Percentiles rank a stretch among this genome's conserved stretches.
These are phyloP conservation scores for Troides helena DNA, from an alignment of 2,888 invertebrate species.

Conservation along the genomic window DNA sequence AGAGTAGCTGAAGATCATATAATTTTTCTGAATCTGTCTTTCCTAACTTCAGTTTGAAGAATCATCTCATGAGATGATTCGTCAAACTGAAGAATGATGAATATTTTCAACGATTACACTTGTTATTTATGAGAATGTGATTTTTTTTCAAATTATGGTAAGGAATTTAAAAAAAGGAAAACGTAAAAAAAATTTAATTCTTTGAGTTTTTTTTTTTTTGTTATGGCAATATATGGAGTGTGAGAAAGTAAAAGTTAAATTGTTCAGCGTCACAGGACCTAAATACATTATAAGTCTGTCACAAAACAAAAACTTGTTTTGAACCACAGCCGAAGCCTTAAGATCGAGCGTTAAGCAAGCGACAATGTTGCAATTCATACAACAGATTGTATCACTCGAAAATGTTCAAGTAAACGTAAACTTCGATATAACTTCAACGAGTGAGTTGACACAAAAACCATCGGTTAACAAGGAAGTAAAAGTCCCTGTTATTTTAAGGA, in stretches of 20 bases:
- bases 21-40: no score
- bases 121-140: no score
- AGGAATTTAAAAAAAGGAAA: no score
- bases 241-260: constrained; percentile 67
- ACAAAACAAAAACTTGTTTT: constrained; percentile 39
- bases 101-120: no score
- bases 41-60: no score
- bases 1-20: no score
- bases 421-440: constrained; percentile 36
- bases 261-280: constrained; percentile 56
- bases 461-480: constrained; percentile 59
- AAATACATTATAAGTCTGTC: constrained; percentile 40
- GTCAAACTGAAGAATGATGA: no score
- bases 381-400: constrained; percentile 48
- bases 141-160: no score
- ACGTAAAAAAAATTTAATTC: no score
- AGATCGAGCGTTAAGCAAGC: constrained; percentile 40
- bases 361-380: constrained; percentile 38
- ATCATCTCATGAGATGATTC: no score
- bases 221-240: constrained; percentile 27
- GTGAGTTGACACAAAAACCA: constrained; percentile 42
- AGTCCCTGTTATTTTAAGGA: constrained; percentile 60
- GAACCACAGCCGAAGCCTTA: constrained; percentile 35
- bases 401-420: constrained; percentile 53
- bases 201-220: no score